Evolutionary conservation across 2,888 invertebrate genomes (phyloP).

Genomic region (Osedax frankpressi): DNA sequence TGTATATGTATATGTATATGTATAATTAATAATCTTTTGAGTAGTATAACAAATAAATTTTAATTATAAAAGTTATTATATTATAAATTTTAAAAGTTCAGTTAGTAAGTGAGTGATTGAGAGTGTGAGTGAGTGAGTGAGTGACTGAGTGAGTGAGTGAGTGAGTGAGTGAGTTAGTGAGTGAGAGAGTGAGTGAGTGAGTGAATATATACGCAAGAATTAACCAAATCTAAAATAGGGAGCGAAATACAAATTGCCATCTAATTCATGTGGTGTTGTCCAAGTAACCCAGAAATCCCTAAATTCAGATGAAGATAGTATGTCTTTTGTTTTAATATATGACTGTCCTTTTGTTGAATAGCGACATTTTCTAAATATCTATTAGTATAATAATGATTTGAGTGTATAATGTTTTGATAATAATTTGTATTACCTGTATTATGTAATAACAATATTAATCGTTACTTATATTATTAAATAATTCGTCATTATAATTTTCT

Average conservation of each 20-base stretch:
- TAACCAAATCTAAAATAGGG: neutral
- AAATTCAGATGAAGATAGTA: neutral
- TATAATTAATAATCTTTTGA: neutral
- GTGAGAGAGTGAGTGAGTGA: too few species aligned
- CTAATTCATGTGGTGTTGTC: neutral
- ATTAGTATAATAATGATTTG: neutral
- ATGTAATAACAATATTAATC: too few species aligned
- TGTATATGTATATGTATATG: neutral
- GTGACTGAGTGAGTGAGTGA: too few species aligned
- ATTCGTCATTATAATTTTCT: too few species aligned
- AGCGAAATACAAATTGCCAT: neutral
- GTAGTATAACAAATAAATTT: neutral
- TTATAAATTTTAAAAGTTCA: too few species aligned
- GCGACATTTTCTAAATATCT: neutral
- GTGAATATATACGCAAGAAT: too few species aligned
- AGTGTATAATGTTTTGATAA: neutral
- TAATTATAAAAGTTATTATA: neutral
- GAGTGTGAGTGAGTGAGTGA: too few species aligned
- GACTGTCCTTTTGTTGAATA: neutral
- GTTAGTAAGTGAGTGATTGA: too few species aligned
- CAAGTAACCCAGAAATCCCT: neutral
- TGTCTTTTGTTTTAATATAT: neutral
- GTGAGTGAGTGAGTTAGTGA: too few species aligned
- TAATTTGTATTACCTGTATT: too few species aligned
- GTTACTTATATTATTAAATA: too few species aligned